Conservation (phyloP, 2,113 vertebrate genomes). For the Plotosus lineatus region DNA sequence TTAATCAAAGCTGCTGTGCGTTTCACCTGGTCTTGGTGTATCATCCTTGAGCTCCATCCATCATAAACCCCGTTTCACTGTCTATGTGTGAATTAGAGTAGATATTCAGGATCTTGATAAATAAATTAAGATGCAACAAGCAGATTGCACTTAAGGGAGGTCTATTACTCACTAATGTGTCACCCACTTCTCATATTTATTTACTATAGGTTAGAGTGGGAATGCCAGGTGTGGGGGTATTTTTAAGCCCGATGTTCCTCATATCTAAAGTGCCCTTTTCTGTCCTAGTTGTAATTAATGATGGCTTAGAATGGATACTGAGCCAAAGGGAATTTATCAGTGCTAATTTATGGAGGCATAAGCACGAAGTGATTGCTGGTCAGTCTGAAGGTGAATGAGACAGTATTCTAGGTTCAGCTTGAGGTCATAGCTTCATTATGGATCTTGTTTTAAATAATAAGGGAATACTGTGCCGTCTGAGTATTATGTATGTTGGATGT, state of each 20-base stretch:
- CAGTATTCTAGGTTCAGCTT: conserved; percentile 28
- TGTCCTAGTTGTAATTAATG: conserved; percentile 51
- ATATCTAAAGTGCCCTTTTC: conserved; percentile 46
- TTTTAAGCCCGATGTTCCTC: conserved; percentile 35
- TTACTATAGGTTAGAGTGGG: conserved; percentile 42
- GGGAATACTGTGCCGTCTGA: background rate
- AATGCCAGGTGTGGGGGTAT: conserved; percentile 31
- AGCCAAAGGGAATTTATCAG: conserved; percentile 49
- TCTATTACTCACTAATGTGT: conserved; percentile 74
- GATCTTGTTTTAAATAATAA: conserved; percentile 27
- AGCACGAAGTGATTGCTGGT: conserved; percentile 39
- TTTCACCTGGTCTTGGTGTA: conserved; percentile 69
- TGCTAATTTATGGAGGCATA: conserved; percentile 21
- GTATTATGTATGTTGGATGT: background rate
- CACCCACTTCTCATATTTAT: conserved; percentile 58
- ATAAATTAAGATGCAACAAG: conserved; percentile 64
- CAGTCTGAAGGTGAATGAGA: conserved; percentile 48
- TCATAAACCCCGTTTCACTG: conserved; percentile 71
- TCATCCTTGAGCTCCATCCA: conserved; percentile 75
- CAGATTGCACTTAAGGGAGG: conserved; percentile 65
- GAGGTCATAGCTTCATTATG: conserved; percentile 29
- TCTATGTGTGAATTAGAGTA: conserved; percentile 52
- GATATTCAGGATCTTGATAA: conserved; percentile 67
- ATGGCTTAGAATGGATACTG: conserved; percentile 36
- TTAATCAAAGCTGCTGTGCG: conserved; percentile 77